Conservation (phyloP, 2,888 invertebrate genomes). For the Suillia variegata region DNA sequence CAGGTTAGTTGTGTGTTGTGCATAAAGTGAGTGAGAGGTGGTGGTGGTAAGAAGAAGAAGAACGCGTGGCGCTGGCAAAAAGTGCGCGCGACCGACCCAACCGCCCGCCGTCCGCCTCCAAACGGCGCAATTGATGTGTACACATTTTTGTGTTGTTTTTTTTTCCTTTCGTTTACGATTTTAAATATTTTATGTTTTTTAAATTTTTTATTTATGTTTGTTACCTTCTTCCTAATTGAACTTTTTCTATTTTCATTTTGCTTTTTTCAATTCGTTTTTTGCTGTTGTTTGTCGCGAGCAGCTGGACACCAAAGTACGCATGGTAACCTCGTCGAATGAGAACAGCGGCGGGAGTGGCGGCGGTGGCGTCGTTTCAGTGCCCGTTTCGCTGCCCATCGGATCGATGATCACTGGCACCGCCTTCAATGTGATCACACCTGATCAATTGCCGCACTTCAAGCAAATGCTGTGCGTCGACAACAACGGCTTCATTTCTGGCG, state of each 20-base stretch:
- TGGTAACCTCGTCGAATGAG: constrained; percentile 58
- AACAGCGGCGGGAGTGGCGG: constrained; percentile 46
- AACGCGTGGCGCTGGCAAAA: too few relatives aligned
- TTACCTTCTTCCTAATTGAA: not conserved
- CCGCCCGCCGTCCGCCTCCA: constrained; percentile 30
- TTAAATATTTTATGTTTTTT: too few relatives aligned
- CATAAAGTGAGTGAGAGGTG: constrained; percentile 30
- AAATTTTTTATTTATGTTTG: not conserved
- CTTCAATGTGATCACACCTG: constrained; percentile 85
- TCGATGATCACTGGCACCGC: constrained; percentile 80
- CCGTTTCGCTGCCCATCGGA: constrained; percentile 71
- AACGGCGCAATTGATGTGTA: constrained; percentile 26
- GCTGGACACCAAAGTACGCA: constrained; percentile 57
- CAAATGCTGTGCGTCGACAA: constrained; percentile 86
- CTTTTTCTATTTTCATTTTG: not conserved
- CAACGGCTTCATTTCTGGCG: constrained; percentile 78
- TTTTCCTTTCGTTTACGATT: too few relatives aligned
- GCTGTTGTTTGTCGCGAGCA: constrained; percentile 31
- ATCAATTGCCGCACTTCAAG: constrained; percentile 82
- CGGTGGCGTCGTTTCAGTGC: constrained; percentile 56
- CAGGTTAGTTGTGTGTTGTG: constrained; percentile 42
- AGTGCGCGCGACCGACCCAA: constrained; percentile 19
- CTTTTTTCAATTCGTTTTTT: not conserved
- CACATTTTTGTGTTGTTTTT: constrained; percentile 23
- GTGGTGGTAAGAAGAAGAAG: constrained; percentile 21